Conservation (phyloP, 2,797 vertebrate species). For the Malacoraja senta region DNA sequence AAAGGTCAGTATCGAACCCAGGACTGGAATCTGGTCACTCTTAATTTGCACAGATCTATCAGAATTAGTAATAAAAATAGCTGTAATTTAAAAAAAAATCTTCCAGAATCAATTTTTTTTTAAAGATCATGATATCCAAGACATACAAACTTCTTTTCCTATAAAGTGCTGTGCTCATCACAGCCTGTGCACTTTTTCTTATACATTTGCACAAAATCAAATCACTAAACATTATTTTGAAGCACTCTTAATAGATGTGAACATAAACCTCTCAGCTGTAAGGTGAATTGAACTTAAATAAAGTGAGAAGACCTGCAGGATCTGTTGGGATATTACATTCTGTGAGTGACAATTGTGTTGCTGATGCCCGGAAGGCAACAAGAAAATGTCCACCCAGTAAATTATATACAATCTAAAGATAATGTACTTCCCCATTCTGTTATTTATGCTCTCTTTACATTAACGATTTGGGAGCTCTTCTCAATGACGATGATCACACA, state of each 20-base stretch:
- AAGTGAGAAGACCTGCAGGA: background rate
- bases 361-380: background rate
- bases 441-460: too few relatives aligned
- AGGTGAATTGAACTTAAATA: background rate
- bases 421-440: too few relatives aligned
- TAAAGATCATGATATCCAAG: too few relatives aligned
- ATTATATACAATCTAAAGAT: background rate
- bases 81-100: background rate
- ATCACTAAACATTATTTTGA: background rate
- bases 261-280: background rate
- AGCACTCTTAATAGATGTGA: background rate
- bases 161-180: background rate
- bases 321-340: background rate
- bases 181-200: background rate
- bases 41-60: background rate
- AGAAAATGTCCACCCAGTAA: background rate
- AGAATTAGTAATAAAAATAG: background rate
- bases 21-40: background rate
- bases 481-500: too few relatives aligned
- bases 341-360: background rate
- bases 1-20: too few relatives aligned
- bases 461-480: too few relatives aligned
- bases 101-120: background rate
- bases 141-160: background rate
- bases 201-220: background rate